These are phyloP conservation scores for Nesogale talazaci DNA, from an alignment of 2,113 vertebrate species.

Conservation along the genomic window DNA sequence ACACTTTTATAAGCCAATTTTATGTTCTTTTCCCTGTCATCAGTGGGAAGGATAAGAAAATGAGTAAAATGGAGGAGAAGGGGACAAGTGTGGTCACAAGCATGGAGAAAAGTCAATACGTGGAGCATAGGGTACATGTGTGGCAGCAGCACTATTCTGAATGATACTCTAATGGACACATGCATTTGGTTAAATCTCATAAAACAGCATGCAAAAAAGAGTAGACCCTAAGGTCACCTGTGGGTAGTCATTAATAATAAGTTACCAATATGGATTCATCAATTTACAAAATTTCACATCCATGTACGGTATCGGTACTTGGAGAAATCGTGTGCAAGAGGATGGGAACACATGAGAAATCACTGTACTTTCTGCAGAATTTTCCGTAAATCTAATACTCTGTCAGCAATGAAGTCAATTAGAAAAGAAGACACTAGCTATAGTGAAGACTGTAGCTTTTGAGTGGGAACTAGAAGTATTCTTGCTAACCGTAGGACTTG, in stretches of 20 bases:
- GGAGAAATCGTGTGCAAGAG: background rate
- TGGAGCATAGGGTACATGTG: background rate
- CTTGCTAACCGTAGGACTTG: background rate
- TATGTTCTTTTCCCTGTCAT: background rate
- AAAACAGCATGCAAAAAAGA: background rate
- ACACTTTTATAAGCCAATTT: background rate
- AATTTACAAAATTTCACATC: background rate
- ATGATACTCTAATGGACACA: background rate
- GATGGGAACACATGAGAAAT: background rate
- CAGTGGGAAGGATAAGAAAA: constrained; percentile 8
- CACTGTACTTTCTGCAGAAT: background rate
- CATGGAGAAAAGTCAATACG: background rate
- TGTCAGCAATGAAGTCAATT: background rate
- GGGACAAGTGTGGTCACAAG: background rate
- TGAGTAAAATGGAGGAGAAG: constrained; percentile 38
- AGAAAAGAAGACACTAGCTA: background rate
- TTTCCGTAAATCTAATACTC: background rate
- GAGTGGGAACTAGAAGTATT: background rate
- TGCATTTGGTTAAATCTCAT: background rate
- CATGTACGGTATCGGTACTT: background rate
- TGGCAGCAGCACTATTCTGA: background rate
- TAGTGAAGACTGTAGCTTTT: background rate
- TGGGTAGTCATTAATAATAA: too few relatives aligned
- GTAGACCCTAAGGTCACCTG: background rate
- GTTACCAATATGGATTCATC: too few relatives aligned